These are phyloP conservation scores for Stenolophus ochropezus DNA, from an alignment of 2,888 invertebrate genomes.

Conservation along the genomic window DNA sequence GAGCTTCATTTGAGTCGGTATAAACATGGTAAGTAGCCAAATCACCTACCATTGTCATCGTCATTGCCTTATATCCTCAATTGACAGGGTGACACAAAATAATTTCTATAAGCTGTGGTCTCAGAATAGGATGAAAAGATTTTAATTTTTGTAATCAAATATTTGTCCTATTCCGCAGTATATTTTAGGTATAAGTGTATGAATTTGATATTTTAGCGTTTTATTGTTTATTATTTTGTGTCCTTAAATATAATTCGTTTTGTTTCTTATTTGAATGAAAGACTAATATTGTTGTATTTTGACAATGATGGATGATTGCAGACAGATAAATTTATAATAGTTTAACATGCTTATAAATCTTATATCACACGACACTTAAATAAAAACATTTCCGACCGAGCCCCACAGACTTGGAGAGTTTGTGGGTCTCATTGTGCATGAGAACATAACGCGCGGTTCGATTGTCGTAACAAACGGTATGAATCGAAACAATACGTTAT, in stretches of 20 bases:
- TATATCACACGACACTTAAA: slow-evolving; percentile 56
- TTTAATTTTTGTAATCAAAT: neutral
- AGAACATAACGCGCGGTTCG: slow-evolving; percentile 7
- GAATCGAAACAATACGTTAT: slow-evolving; percentile 34
- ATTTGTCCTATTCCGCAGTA: neutral
- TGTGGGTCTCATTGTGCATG: slow-evolving; percentile 10
- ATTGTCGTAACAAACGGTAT: slow-evolving; percentile 15
- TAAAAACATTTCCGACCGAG: slow-evolving; percentile 36
- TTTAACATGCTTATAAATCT: slow-evolving; percentile 56
- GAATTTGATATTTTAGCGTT: neutral
- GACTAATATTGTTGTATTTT: neutral
- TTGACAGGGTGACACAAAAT: slow-evolving; percentile 18
- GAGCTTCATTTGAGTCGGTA: slow-evolving; percentile 50
- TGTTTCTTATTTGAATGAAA: neutral
- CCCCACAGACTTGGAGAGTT: neutral
- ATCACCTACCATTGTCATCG: slow-evolving; percentile 31
- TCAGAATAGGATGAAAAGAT: neutral
- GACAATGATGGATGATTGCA: slow-evolving; percentile 34
- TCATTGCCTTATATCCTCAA: neutral
- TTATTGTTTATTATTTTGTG: neutral
- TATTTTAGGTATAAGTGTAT: neutral
- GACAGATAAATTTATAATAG: slow-evolving; percentile 52
- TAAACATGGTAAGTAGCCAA: slow-evolving; percentile 45
- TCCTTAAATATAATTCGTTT: neutral
- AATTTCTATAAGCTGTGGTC: too few relatives aligned